Evolutionary conservation across 2,888 invertebrate species (phyloP), one percentile per base, ranked within the genome.

Genomic region (Pollenia angustigena): DNA sequence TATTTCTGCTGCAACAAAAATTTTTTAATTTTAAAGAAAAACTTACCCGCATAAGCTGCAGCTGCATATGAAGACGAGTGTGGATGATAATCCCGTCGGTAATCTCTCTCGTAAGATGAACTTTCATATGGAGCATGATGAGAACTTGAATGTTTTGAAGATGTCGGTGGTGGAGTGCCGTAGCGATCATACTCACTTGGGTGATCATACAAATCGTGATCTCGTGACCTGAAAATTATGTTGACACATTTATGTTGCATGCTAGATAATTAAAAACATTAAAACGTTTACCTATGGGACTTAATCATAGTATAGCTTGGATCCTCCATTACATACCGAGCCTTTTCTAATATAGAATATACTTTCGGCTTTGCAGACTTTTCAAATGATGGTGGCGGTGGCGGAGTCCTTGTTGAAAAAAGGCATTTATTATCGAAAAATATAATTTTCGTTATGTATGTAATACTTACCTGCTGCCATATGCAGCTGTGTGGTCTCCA

Each of bases 281-380:
- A 60, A 52, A 32, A 0, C 50, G 46, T 72, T 56, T 88, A 92
- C 92, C 92, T 92, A 87, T 92, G 93, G 11, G 92, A 90, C 46
- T 92, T 96, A 44, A 93, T 92, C 82, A 92, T 91, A n/a, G 95
- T 94, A 87, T 96, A 96, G 85, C 94, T 95, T 11, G 92, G 92
- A 89, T 96, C 95, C 91, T 97, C 97, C 97, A 97, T 97, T 40
- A 97, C 97, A 50, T 95, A 95, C 72, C 97, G 95, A 0, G 97
- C 97, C 75, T 97, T 95, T 93, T 97, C 97, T 90, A 97, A 93
- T 89, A 97, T 97, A 87, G 97, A 97, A 93, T 97, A 95, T 82
- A 97, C 97, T 94, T 97, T 97, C 69, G 96, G 95, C 93, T 97
- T 97, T 72, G 95, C 95, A 78, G 96, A 89, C 80, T 90, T 90